Evolutionary conservation across 2,113 vertebrate genomes (phyloP).

Genomic region (Leptobrachium ailaonicum): DNA sequence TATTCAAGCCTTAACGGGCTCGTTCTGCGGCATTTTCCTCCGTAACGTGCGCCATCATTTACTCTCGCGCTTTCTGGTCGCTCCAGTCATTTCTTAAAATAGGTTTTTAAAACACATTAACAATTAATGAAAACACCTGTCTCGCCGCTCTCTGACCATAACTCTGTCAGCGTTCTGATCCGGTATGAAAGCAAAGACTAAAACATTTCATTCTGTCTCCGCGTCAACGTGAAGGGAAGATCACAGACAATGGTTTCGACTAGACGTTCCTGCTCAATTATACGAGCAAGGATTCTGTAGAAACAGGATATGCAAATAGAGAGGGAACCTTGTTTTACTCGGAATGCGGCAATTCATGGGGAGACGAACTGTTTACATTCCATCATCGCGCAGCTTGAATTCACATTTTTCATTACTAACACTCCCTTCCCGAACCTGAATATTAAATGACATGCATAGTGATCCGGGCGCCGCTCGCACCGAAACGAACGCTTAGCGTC

Average conservation of each 20-base stretch:
- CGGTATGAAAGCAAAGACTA: neutral
- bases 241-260: constrained; percentile 3
- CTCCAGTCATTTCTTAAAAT: constrained; percentile 1
- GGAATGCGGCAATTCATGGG: neutral
- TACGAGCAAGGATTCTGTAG: neutral
- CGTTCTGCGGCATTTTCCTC: neutral
- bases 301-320: constrained; percentile 4
- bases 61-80: neutral
- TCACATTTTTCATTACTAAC: no score
- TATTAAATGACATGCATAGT: no score
- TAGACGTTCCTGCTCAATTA: neutral
- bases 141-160: neutral
- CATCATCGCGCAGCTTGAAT: no score
- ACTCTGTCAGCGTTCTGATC: neutral
- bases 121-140: constrained; percentile 34
- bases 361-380: neutral
- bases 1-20: neutral
- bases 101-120: constrained; percentile 10
- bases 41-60: neutral
- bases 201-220: neutral
- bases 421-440: no score
- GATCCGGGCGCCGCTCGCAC: no score
- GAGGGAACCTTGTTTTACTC: neutral
- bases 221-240: neutral
- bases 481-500: no score